Evolutionary conservation across 2,113 vertebrate genomes (phyloP).

Genomic region (Artemisiospiza belli): DNA sequence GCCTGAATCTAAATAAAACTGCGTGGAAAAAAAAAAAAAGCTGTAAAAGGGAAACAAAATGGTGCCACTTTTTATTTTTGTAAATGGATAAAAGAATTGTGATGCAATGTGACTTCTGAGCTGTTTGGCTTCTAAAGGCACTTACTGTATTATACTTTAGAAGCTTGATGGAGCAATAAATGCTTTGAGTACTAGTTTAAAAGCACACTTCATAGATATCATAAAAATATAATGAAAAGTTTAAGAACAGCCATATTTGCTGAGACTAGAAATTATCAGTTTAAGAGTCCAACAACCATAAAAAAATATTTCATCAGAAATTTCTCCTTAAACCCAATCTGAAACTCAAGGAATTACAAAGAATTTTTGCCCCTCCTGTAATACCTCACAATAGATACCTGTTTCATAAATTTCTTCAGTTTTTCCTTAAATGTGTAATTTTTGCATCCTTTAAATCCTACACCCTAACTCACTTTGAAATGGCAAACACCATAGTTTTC

Average conservation of each 20-base stretch:
- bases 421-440: background rate
- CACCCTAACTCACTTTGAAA: background rate
- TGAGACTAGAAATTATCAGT: background rate
- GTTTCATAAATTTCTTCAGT: background rate
- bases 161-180: background rate
- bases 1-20: background rate
- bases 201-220: background rate
- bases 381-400: background rate
- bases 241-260: background rate
- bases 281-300: background rate
- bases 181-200: background rate
- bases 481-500: background rate
- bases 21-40: background rate
- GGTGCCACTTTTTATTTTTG: background rate
- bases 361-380: rapidly evolving
- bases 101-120: background rate
- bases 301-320: background rate
- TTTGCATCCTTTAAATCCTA: background rate
- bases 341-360: background rate
- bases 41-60: background rate
- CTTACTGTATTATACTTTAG: background rate
- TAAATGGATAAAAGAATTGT: background rate
- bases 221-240: background rate
- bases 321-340: background rate
- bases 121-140: background rate